Base-by-base conservation (phyloP, 2,113 vertebrate species). In the Actenoides lindsayi region DNA sequence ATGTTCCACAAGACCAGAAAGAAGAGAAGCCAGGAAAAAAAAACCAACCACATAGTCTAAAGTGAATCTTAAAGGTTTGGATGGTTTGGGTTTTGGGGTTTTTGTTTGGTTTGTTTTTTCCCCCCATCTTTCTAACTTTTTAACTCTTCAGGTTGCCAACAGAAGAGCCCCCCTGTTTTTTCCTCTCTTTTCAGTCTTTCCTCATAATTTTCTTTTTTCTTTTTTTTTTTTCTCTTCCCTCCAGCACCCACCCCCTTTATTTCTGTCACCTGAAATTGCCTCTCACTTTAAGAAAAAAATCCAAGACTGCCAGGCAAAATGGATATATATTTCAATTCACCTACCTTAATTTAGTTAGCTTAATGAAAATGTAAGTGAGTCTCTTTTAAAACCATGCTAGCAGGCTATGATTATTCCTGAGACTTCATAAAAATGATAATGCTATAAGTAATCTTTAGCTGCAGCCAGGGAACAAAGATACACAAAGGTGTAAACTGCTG, bases 1-100 rank as follows among this genome's bases (percentile, higher is more conserved):
- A 69, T 94, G 94, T 97, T 95, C 86, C 86, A 35, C 68, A 91
- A 90, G 76, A 86, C 69, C 62, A 90, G 62, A 87, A 90, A 89
- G 68, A 92, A 94, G 73, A 41, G 30, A 70, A 67, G 51, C 73
- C 86, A 83, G 54, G 4, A 63, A 74, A 48, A 51, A 9, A 75
- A 28, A 27, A 3, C 25, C 16, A 57, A n/a, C 67, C 76, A 50
- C 4, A 0, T 51, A 56, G 28, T 57, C 50, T 79, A 13, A 84
- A 91, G 42, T 93, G 77, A 83, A 57, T 92, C 25, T 71, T 78
- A 53, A 25, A 83, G n/a, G 16, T 83, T 93, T 90, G 16, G 24
- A 67, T 70, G 31, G 20, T 85, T 88, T 77, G n/a, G 30, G 10
- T 7, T 35, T 92, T 65, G 48, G 48, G 42, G 19, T 46, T 30